These are phyloP conservation scores for Ditylenchus weischeri DNA, from an alignment of 2,888 invertebrate species.

Conservation along the genomic window DNA sequence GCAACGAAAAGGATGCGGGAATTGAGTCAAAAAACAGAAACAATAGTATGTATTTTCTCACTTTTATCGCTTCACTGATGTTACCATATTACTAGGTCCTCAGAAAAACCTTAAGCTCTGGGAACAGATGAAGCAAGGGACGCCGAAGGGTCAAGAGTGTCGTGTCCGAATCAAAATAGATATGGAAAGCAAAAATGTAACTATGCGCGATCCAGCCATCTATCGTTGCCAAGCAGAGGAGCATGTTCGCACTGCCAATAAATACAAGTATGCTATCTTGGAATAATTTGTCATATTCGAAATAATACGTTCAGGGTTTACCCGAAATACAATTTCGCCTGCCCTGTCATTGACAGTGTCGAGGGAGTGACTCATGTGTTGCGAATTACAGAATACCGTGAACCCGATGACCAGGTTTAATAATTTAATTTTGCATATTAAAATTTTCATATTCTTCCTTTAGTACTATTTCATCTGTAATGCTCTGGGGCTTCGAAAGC, in stretches of 20 bases:
- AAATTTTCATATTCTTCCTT: too few species aligned
- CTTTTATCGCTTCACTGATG: too few species aligned
- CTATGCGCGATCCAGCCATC: slow-evolving; percentile 94
- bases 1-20: slow-evolving; percentile 83
- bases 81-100: too few species aligned
- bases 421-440: too few species aligned
- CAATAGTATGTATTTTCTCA: slow-evolving; percentile 40
- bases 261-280: slow-evolving; percentile 75
- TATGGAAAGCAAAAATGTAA: slow-evolving; percentile 92
- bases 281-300: too few species aligned
- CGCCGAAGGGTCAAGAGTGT: slow-evolving; percentile 75
- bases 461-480: slow-evolving; percentile 83
- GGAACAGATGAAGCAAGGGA: slow-evolving; percentile 89
- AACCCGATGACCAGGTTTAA: slow-evolving; percentile 82
- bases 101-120: slow-evolving; percentile 75
- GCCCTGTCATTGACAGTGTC: slow-evolving; percentile 94
- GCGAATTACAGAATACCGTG: slow-evolving; percentile 96
- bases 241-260: slow-evolving; percentile 85
- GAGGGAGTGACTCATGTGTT: slow-evolving; percentile 96
- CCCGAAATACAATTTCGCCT: slow-evolving; percentile 99
- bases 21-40: slow-evolving; percentile 68
- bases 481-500: slow-evolving; percentile 78
- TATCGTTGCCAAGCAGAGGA: slow-evolving; percentile 95
- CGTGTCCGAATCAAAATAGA: slow-evolving; percentile 96
- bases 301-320: slow-evolving; percentile 73